These are phyloP conservation scores for Erythrocercus mccallii DNA, from an alignment of 2,113 vertebrate species.

Conservation along the genomic window DNA sequence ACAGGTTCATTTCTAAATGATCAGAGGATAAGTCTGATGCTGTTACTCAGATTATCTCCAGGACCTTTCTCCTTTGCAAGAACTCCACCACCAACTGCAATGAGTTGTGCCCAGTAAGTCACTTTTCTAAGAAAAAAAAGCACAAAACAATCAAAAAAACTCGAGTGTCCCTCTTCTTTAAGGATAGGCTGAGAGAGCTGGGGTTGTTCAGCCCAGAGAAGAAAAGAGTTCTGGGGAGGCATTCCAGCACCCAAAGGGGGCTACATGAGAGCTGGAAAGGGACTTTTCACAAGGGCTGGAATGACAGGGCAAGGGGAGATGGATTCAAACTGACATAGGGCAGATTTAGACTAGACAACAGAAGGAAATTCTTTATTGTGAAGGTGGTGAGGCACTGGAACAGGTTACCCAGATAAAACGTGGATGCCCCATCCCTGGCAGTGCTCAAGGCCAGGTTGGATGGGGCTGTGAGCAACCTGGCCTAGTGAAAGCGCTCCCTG, in stretches of 20 bases:
- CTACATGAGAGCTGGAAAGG: neutral
- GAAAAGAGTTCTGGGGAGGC: neutral
- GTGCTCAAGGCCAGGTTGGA: neutral
- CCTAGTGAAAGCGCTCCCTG: neutral
- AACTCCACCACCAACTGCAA: neutral
- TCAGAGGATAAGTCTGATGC: neutral
- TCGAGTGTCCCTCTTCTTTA: neutral
- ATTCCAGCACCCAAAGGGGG: neutral
- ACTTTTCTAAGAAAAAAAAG: neutral
- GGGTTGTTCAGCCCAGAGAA: neutral
- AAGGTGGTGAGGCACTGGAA: neutral
- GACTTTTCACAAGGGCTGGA: neutral
- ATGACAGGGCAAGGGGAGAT: neutral
- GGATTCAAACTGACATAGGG: neutral
- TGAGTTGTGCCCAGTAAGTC: neutral
- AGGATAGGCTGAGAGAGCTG: neutral
- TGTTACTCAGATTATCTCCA: neutral
- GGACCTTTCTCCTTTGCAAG: neutral
- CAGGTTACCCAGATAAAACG: neutral
- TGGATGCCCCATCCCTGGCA: neutral
- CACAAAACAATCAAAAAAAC: neutral
- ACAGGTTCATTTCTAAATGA: neutral
- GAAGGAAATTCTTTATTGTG: neutral
- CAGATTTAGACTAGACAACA: neutral
- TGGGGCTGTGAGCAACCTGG: neutral